Evolutionary conservation across 1,140 invertebrate species (phyloP).

Genomic region (Bombus balteatus): DNA sequence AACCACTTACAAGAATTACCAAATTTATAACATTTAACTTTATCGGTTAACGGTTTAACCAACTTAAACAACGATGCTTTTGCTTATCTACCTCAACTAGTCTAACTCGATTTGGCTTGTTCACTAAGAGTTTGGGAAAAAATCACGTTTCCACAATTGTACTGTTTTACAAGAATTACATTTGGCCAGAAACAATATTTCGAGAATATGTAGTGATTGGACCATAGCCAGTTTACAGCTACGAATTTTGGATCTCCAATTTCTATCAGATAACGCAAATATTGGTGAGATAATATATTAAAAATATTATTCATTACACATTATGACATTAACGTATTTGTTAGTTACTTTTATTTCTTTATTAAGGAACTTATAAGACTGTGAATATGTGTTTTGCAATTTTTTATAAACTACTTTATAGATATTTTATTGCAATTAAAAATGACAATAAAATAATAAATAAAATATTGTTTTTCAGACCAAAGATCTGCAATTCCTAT

Average conservation of each 20-base stretch:
- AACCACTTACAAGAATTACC: conserved; percentile 82
- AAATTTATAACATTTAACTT: conserved; percentile 79
- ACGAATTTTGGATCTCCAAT: conserved; percentile 84
- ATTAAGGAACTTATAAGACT: background rate
- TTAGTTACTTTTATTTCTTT: background rate
- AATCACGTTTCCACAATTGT: conserved; percentile 83
- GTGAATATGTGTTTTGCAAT: background rate
- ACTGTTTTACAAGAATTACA: conserved; percentile 83
- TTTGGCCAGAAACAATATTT: conserved; percentile 86
- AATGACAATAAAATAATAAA: too few species aligned
- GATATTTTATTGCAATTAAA: background rate
- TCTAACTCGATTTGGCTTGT: conserved; percentile 82
- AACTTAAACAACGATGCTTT: conserved; percentile 85
- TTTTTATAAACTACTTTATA: background rate
- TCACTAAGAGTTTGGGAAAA: background rate
- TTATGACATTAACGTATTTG: background rate
- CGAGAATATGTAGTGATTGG: conserved; percentile 85
- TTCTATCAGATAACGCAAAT: conserved; percentile 80
- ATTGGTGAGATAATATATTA: conserved; percentile 61
- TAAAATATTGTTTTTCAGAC: background rate
- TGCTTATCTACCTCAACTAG: conserved; percentile 83
- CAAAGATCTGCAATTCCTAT: conserved; percentile 52
- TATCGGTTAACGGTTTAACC: conserved; percentile 82
- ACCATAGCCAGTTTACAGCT: conserved; percentile 78
- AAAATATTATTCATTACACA: background rate